Base-by-base conservation (phyloP, 2,888 invertebrate genomes). In the Agrotis clavis region DNA sequence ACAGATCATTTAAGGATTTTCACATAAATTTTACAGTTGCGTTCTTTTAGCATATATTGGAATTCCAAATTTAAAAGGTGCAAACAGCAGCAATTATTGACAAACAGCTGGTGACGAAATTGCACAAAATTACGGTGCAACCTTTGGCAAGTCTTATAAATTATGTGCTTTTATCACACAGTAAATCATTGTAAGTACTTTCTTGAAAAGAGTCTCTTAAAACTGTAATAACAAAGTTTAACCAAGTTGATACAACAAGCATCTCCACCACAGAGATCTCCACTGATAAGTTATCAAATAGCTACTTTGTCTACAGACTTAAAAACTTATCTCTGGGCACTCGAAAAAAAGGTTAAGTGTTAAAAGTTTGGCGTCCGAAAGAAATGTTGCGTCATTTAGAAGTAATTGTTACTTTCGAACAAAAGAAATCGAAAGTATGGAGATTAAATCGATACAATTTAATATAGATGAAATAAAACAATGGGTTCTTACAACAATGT, bases 341-440 rank as follows among this genome's bases (percentile, higher is more conserved):
- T 75, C 62, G 19, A 67, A 68, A 77, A 77, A 74, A 77, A 74
- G 71, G 68, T 74, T 72, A 80, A 76, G 66, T 77, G 66, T 60
- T 63, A 51, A 78, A 74, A 74, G 47, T 78, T 74, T 51, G 25
- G 16, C 48, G 18, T 51, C 56, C 64, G 62, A 79, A 67, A 66
- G 30, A 70, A 60, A 19, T 53, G 47, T 83, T 83, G 56, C 73
- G 69, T 75, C 72, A 77, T 68, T 56, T 11, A 25, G 30, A n/a
- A 47, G 54, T 81, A 77, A 77, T 74, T 82, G 74, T 71, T 71
- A 59, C 65, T 21, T 79, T 74, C 64, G 35, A 71, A 79, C 74
- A 83, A 81, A 71, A 67, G 76, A 85, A 83, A 85, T 78, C 63
- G 82, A 83, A 82, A 85, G 82, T 74, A 41, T 21, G 13, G 18